These are phyloP conservation scores for Dasypogon diadema DNA, from an alignment of 2,888 invertebrate genomes.

Conservation along the genomic window DNA sequence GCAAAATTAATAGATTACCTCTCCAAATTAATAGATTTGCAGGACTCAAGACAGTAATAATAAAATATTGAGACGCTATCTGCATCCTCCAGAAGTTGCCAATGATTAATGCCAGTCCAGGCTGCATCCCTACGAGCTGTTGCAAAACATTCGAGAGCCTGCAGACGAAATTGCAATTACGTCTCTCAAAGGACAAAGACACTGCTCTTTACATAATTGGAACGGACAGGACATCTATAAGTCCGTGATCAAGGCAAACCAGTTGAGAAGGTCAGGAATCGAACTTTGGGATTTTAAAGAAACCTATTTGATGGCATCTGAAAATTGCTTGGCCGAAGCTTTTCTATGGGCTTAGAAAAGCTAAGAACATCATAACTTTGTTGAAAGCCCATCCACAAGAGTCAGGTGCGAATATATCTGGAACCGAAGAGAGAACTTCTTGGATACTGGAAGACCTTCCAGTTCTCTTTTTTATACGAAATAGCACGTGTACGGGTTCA, in stretches of 20 bases:
- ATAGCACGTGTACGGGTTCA: slow-evolving; percentile 27
- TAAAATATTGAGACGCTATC: slow-evolving; percentile 30
- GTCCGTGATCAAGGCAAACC: neutral
- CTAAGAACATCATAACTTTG: neutral
- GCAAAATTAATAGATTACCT: neutral
- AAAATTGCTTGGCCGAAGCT: neutral
- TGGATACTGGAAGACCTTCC: slow-evolving; percentile 21
- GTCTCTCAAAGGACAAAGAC: slow-evolving; percentile 11
- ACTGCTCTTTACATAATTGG: slow-evolving; percentile 37
- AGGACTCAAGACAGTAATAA: slow-evolving; percentile 3
- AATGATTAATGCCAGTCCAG: slow-evolving; percentile 1
- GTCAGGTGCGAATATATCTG: neutral
- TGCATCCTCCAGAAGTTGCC: slow-evolving; percentile 9
- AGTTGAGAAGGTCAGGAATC: slow-evolving; percentile 43
- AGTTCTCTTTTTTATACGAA: slow-evolving; percentile 18
- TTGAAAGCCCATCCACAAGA: neutral
- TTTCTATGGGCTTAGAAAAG: neutral
- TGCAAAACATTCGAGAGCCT: neutral
- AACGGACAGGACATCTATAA: neutral
- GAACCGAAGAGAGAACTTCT: neutral
- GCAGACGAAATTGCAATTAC: slow-evolving; percentile 39
- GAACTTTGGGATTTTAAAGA: slow-evolving; percentile 24
- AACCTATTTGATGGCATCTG: neutral
- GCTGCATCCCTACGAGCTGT: slow-evolving; percentile 6
- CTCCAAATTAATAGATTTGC: slow-evolving; percentile 19